Base-by-base conservation (phyloP, 2,113 vertebrate genomes). In the Melanerpes aurifrons region DNA sequence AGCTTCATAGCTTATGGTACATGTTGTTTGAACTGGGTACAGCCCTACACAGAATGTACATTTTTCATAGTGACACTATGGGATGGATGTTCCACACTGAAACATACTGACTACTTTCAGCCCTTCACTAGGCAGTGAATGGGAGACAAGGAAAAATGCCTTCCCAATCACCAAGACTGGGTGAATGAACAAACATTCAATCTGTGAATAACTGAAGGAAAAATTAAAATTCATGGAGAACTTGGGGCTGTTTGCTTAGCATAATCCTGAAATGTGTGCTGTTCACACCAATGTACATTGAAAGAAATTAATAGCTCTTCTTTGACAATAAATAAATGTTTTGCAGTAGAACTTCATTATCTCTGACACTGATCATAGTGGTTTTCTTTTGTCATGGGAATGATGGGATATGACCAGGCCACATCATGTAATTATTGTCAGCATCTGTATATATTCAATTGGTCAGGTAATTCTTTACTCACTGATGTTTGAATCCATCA, bases 381-480 rank as follows among this genome's bases (percentile, higher is more conserved):
- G 61, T 77, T 95, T 93, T 87, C 75, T 92, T 95, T 81, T 91
- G 28, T 72, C 61, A 57, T 59, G 19, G 91, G 24, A 77, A 57
- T 90, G 67, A 71, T 87, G 3, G 26, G 83, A 64, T 78, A 92
- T 85, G 53, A 86, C 32, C 61, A 86, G 76, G 47, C 26, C n/a
- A 40, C 83, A 82, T 86, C 45, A 68, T 24, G n/a, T 70, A 94
- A 88, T 94, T 95, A 84, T 92, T 91, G 89, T 31, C 62, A 88
- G 75, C 56, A 89, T 53, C 29, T 24, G 66, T 77, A 74, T 45
- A 72, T 70, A 91, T 68, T 75, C 37, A 82, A 24, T 6, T 58
- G 16, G 24, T 83, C 31, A n/a, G 35, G 82, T n/a, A 69, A 67
- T 56, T 47, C 80, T 89, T 94, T 95, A 89, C 67, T 84, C 68